These are phyloP conservation scores for Halcyon malimbica DNA, from an alignment of 2,113 vertebrate genomes.

Conservation along the genomic window DNA sequence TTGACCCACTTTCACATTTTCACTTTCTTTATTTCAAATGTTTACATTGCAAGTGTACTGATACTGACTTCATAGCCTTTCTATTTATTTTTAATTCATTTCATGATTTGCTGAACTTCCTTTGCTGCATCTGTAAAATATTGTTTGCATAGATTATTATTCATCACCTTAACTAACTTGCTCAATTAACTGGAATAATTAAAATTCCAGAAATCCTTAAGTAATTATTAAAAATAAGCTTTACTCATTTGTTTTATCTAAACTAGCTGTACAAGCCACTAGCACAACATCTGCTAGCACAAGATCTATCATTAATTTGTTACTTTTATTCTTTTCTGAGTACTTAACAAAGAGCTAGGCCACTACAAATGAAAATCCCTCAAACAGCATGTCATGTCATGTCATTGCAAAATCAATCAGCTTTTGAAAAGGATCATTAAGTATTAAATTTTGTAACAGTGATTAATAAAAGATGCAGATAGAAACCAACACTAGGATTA, in stretches of 20 bases:
- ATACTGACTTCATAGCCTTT: not conserved
- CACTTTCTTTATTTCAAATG: not conserved
- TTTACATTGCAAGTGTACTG: not conserved
- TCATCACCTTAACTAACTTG: not conserved
- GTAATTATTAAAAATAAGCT: conserved; percentile 8
- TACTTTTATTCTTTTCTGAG: not conserved
- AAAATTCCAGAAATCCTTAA: conserved; percentile 30
- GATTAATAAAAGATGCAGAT: not conserved
- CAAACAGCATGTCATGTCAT: not conserved
- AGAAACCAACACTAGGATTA: not conserved
- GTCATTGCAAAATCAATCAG: not conserved
- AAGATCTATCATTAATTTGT: not conserved
- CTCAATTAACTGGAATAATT: conserved; percentile 1
- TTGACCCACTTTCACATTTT: not conserved
- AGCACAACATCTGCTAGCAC: not conserved
- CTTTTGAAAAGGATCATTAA: not conserved
- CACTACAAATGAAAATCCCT: not conserved
- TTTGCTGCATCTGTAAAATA: not conserved
- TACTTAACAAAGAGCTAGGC: not conserved
- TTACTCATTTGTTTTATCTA: not conserved
- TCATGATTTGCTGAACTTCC: not conserved
- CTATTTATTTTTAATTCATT: conserved; percentile 31
- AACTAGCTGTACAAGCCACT: not conserved
- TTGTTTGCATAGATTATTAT: conserved; percentile 7
- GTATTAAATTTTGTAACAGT: not conserved